Base-by-base conservation (phyloP, 35 echinoderm and acorn worm genomes). In the Apostichopus parvimensis region DNA sequence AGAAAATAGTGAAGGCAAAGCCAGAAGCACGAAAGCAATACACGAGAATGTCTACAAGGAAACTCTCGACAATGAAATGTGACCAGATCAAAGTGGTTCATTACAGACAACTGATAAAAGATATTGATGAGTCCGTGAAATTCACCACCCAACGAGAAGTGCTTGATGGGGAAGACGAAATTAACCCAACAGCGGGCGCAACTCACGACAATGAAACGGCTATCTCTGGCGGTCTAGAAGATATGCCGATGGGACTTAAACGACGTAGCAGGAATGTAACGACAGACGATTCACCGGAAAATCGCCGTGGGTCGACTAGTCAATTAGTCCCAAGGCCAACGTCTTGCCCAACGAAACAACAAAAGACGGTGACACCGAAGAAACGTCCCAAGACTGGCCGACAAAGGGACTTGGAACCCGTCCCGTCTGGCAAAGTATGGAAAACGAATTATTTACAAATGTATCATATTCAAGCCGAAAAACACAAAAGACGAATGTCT, bases 391-490 rank as follows among this genome's bases (percentile, higher is more conserved):
- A 61, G 2, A 92, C 57, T 11, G 83, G 93, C 56, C 75, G 82
- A 3, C 81, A 79, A 7, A 94, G 87, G 14, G 64, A 65, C 23
- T 59, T 8, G 6, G 6, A n/a, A 3, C 25, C 64, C 6, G 9
- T 20, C 24, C 73, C 88, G 12, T 17, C 68, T 12, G 94, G 93
- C 62, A 96, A 96, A 83, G 93, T 96, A 5, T 91, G 92, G 53
- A 92, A 87, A 91, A 95, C 90, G 2, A 95, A 95, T 34, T 95
- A 92, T 14, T 53, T 92, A 21, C 80, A 92, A 17, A 96, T 96
- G 93, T 96, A 94, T 85, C 62, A 92, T 72, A 77, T 55, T 20
- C 95, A 96, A 61, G 14, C 92, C 12, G 86, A 56, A 14, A 92
- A 96, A 52, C 95, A 96, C 64, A 87, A 92, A 28, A 70, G 79